Evolutionary conservation across 2,113 vertebrate genomes (phyloP).

Genomic region (Abramis brama): DNA sequence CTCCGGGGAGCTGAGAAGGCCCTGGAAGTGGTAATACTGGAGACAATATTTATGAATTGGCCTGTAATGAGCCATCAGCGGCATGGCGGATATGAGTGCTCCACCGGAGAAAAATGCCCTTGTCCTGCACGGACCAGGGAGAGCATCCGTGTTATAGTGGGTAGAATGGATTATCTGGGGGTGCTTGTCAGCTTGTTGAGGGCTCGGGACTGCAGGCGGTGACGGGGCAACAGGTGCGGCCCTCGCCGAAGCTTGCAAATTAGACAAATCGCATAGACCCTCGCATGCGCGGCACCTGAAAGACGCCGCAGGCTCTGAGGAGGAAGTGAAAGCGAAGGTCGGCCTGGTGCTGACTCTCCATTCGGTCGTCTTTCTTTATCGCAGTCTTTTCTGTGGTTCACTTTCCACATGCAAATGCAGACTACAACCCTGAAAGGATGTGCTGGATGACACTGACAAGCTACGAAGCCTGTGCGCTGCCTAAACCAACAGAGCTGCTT

Average conservation of each 20-base stretch:
- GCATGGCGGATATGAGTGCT: conserved; percentile 62
- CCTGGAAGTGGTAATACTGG: conserved; percentile 56
- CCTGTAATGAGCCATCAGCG: conserved; percentile 70
- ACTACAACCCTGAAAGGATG: conserved; percentile 8
- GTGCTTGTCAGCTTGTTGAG: conserved; percentile 71
- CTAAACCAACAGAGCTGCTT: conserved; percentile 45
- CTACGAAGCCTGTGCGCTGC: neutral
- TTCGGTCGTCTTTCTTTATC: conserved; percentile 17
- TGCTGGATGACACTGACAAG: neutral
- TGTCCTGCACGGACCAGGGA: conserved; percentile 61
- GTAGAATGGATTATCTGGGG: conserved; percentile 73
- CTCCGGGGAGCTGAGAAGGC: conserved; percentile 49
- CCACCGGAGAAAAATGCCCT: conserved; percentile 64
- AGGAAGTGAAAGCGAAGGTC: neutral
- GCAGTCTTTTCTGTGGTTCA: conserved; percentile 27
- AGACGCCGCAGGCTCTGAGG: conserved; percentile 55
- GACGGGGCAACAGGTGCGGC: conserved; percentile 75
- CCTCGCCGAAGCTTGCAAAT: conserved; percentile 69
- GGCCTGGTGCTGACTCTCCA: neutral
- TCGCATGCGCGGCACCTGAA: conserved; percentile 69
- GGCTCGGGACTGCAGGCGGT: conserved; percentile 65
- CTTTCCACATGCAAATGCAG: conserved; percentile 41
- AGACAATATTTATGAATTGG: conserved; percentile 71
- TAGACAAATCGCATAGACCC: conserved; percentile 68
- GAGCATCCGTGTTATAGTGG: conserved; percentile 54